Evolutionary conservation across 2,888 invertebrate genomes (phyloP).

Genomic region (Girardia tigrina): DNA sequence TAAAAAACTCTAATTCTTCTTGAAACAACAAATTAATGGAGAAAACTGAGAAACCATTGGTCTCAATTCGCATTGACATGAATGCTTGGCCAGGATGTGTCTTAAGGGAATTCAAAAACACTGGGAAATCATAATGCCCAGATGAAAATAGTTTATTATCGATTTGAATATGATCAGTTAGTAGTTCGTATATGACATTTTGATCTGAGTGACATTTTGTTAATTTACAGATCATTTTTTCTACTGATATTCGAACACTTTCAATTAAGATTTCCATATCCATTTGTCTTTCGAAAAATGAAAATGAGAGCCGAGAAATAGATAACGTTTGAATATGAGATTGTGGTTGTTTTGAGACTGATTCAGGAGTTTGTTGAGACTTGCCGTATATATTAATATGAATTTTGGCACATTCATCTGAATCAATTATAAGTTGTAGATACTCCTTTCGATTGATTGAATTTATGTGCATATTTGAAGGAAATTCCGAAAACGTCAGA

Average conservation of each 20-base stretch:
- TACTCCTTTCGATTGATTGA: neutral
- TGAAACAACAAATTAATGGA: neutral
- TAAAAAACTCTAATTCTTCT: neutral
- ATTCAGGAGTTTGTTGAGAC: neutral
- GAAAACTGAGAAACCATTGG: neutral
- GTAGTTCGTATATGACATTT: neutral
- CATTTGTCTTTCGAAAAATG: neutral
- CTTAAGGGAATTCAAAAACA: neutral
- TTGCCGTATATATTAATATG: neutral
- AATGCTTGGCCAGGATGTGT: neutral
- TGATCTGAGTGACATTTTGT: neutral
- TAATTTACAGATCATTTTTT: neutral
- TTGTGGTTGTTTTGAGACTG: neutral
- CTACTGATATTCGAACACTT: conserved; percentile 4
- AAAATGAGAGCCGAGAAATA: neutral
- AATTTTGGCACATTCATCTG: neutral
- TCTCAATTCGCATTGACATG: neutral
- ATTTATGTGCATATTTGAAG: neutral
- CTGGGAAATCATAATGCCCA: conserved; percentile 1
- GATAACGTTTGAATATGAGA: neutral
- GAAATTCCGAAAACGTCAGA: neutral
- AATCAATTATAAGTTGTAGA: neutral
- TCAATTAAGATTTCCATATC: neutral
- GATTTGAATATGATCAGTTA: neutral
- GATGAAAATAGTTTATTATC: neutral